A percentile compares a stretch with the other conserved stretches of the same genome.
Evolutionary conservation across 2,888 invertebrate genomes (phyloP).

Genomic region (Eupeodes latifasciatus): DNA sequence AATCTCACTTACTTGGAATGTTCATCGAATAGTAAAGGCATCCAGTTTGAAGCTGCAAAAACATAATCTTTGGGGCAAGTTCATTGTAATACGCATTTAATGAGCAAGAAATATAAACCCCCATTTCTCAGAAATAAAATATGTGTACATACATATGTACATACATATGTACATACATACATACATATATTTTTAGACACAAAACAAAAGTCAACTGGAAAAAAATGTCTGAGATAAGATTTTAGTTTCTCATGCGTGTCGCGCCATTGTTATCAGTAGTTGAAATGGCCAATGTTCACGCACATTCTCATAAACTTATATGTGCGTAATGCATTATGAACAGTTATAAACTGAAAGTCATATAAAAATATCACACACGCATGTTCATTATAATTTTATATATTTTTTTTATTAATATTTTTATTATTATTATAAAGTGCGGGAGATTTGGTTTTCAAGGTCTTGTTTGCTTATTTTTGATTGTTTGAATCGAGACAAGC

Average conservation of each 20-base stretch:
- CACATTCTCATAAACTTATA: constrained; percentile 15
- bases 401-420: constrained; percentile 5
- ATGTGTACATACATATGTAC: too few relatives aligned
- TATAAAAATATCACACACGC: constrained; percentile 27
- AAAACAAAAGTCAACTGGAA: neutral
- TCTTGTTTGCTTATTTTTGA: constrained; percentile 53
- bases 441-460: constrained; percentile 70
- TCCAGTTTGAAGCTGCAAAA: too few relatives aligned
- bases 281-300: constrained; percentile 33
- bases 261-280: constrained; percentile 59
- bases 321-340: constrained; percentile 52
- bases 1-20: too few relatives aligned
- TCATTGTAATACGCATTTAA: constrained; percentile 56
- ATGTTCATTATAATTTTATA: neutral
- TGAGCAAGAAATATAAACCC: neutral
- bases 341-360: constrained; percentile 13
- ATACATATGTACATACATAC: too few relatives aligned
- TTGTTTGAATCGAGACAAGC: constrained; percentile 25
- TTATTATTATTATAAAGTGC: constrained; percentile 17
- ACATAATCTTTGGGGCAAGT: constrained; percentile 46
- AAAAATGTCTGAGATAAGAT: constrained; percentile 58
- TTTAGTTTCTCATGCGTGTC: constrained; percentile 60
- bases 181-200: neutral
- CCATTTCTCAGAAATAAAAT: neutral
- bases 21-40: too few relatives aligned